Evolutionary conservation across 2,888 invertebrate genomes (phyloP).

Genomic region (Calephelis perditalis): DNA sequence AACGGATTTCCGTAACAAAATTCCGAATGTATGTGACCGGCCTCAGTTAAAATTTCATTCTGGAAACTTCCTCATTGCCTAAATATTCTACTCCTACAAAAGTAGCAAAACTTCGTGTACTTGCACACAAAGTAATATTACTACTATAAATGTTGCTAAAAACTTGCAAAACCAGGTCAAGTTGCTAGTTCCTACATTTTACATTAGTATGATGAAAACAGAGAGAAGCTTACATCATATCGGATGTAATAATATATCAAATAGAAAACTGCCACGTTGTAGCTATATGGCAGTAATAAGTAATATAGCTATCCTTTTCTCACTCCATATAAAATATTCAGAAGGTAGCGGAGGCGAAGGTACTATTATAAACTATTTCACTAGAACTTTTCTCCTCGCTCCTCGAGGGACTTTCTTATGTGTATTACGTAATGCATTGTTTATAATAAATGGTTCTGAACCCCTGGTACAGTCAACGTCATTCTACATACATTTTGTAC

Average conservation of each 20-base stretch:
- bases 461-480: background rate
- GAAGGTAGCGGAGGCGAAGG: conserved; percentile 38
- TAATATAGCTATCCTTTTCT: conserved; percentile 22
- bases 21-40: too few relatives aligned
- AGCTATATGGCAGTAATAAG: conserved; percentile 26
- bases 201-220: conserved; percentile 9
- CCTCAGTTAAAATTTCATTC: too few relatives aligned
- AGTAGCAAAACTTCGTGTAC: too few relatives aligned
- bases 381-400: conserved; percentile 38
- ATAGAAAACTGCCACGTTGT: conserved; percentile 21
- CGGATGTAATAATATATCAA: conserved; percentile 26
- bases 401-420: conserved; percentile 33
- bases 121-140: too few relatives aligned
- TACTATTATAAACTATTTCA: conserved; percentile 49
- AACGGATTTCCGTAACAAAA: too few relatives aligned
- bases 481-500: too few relatives aligned
- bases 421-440: conserved; percentile 32
- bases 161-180: too few relatives aligned
- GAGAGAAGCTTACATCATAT: conserved; percentile 10
- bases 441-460: conserved; percentile 15
- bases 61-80: too few relatives aligned
- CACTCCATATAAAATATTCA: conserved; percentile 48
- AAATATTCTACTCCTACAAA: too few relatives aligned
- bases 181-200: background rate
- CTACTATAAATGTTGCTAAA: too few relatives aligned